Percentiles rank a stretch among this genome's conserved stretches.
Conservation (phyloP, 2,797 vertebrate species). For the Catamblyrhynchus diadema region DNA sequence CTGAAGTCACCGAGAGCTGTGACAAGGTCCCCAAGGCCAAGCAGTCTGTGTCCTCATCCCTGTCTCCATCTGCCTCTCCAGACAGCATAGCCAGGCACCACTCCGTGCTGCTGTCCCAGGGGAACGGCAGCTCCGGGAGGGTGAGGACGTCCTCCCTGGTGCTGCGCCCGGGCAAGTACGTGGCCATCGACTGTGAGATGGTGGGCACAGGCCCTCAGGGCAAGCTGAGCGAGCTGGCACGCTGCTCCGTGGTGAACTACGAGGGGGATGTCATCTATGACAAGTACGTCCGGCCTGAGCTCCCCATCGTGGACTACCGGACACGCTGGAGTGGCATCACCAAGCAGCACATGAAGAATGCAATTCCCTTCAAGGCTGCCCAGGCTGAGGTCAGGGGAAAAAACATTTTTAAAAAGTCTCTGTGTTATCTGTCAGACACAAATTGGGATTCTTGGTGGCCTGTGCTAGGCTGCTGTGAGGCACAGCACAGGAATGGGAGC, state of each 20-base stretch:
- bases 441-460: not conserved
- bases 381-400: conserved; percentile 82
- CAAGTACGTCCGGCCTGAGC: conserved; percentile 83
- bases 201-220: conserved; percentile 90
- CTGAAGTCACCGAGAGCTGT: fast-evolving
- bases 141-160: fast-evolving
- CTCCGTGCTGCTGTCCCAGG: not conserved
- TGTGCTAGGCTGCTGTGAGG: not conserved
- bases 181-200: conserved; percentile 97
- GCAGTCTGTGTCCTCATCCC: fast-evolving
- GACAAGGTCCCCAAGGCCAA: conserved; percentile 5
- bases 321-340: conserved; percentile 92
- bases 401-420: fast-evolving
- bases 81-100: not conserved
- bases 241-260: conserved; percentile 90
- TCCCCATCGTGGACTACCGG: conserved; percentile 85
- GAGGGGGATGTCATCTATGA: conserved; percentile 87
- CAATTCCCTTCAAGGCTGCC: conserved; percentile 82
- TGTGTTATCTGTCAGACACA: not conserved
- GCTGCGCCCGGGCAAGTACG: conserved; percentile 59
- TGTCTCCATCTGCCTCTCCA: not conserved
- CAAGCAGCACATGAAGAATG: conserved; percentile 79
- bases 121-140: not conserved
- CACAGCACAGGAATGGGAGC: not conserved
- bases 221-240: conserved; percentile 84